Base-by-base conservation (phyloP, 2,888 invertebrate species). In the Rhogogaster chlorosoma region DNA sequence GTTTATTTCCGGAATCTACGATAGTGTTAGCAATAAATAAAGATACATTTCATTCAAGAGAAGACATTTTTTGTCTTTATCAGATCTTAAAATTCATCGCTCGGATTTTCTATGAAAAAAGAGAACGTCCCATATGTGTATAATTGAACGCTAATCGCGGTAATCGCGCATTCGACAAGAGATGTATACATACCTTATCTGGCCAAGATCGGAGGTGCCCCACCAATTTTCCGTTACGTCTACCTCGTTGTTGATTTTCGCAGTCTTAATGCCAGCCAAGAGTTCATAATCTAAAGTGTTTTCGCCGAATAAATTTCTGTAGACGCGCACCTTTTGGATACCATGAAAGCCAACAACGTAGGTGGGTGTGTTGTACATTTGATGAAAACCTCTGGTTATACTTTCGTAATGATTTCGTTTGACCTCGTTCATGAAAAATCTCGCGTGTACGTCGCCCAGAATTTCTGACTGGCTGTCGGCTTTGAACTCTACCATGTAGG, bases 201-300 rank as follows among this genome's bases (percentile, higher is more conserved):
- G 95, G 6, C 94, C 94, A 83, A 97, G 96, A 84, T 96, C 95
- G 0, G 94, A 94, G 3, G 97, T 97, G 15, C 99, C 99, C 99
- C 99, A 99, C 98, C 98, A 99, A 93, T 99, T 99, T 93, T 98
- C 97, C 12, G 95, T 95, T 0, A 98, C 98, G 92, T 99, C 97
- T 84, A 99, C 94, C 70, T 95, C 95, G 90, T 98, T 99, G 87
- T 98, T 96, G 1, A 99, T 95, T 88, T 97, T 97, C 0, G 99
- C 98, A 0, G 99, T 98, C 91, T 96, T 95, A 5, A 98, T 97
- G 0, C 99, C 99, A 78, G 99, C 99, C 5, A 99, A 94, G 29
- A 99, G 93, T 90, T 99, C 98, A 91, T 98, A 99, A 89, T 98
- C 96, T 90, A 98, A 94, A 32, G 95, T 94, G 93, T 99, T 99